Base-by-base conservation (phyloP, 2,113 vertebrate genomes). In the Cathartes aura region DNA sequence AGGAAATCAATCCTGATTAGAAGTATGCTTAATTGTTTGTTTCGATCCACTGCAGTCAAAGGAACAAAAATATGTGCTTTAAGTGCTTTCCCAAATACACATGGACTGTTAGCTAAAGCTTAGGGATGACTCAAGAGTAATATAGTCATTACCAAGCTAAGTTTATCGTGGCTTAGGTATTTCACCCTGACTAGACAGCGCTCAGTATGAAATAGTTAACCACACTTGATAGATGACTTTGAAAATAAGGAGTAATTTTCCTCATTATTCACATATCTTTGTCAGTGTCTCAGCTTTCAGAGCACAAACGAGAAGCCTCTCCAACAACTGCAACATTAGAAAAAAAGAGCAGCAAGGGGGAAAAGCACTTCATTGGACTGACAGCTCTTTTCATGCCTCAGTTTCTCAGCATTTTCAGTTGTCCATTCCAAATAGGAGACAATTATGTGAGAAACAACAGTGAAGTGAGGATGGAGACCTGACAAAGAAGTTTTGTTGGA, bases 301-400 rank as follows among this genome's bases (percentile, higher is more conserved):
- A 86, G 21, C 24, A 76, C 16, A 60, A 80, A 83, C 6, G 15
- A 82, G 52, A 86, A 56, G 3, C 8, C 8, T 40, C 45, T 90
- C 17, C 24, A 73, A 53, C 5, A 78, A 23, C 11, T 43, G 22
- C 6, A 87, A n/a, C 9, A 24, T 50, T 29, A 45, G 30, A 6
- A 58, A 22, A 67, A 63, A 42, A 18, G 15, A 27, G 5, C 38
- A 73, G 17, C 20, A 29, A 47, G 4, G 5, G 2, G 10, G 12
- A 3, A 42, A 82, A 88, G 7, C 3, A 42, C 22, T 24, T 63
- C 5, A 9, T 36, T 40, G 21, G n/a, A 42, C 13, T 0, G 0
- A 13, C 32, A 52, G 21, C 8, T 63, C 12, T 75, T 64, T 43
- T 40, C 5, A 2, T 88, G 38, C 52, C 56, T 64, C 43, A n/a